phyloP scores from a whole-genome alignment of 2,888 invertebrate species.

The Cylloceria caligata region DNA sequence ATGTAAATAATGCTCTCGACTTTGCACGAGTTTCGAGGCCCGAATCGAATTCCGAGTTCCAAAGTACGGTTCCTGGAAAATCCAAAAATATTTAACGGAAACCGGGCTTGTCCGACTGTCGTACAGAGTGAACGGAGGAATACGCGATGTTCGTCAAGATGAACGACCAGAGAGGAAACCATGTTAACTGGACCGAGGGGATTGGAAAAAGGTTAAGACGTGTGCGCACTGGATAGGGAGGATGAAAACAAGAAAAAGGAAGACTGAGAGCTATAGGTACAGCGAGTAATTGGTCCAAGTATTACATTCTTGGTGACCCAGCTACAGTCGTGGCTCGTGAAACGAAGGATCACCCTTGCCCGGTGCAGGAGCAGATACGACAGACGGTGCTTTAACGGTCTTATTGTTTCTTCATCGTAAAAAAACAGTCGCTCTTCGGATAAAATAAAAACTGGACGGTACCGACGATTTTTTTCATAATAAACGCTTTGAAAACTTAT shows the following conservation, averaged over 20 bases:
- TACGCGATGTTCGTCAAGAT: conserved; percentile 9
- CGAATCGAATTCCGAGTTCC: conserved; percentile 18
- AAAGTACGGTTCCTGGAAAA: conserved; percentile 32
- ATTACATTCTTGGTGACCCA: conserved; percentile 81
- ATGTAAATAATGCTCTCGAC: conserved; percentile 76
- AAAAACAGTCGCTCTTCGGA: conserved; percentile 10
- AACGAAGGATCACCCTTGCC: background rate
- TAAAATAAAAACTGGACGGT: conserved; percentile 13
- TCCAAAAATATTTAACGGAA: conserved; percentile 49
- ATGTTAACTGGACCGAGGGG: background rate
- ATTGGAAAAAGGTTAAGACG: conserved; percentile 19
- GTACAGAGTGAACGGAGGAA: background rate
- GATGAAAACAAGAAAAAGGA: conserved; percentile 15
- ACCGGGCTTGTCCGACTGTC: background rate
- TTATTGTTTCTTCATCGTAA: conserved; percentile 68
- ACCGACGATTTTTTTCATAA: background rate
- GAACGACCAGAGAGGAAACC: conserved; percentile 10
- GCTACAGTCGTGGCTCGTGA: conserved; percentile 42
- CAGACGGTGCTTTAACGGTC: conserved; percentile 73
- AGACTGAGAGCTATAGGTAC: conserved; percentile 46
- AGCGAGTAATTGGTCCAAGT: conserved; percentile 80
- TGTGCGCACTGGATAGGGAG: conserved; percentile 2
- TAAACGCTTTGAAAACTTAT: background rate
- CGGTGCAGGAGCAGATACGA: conserved; percentile 63
- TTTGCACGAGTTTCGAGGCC: conserved; percentile 18